Conservation (phyloP, 2,888 invertebrate genomes). For the Lycophotia porphyrea region DNA sequence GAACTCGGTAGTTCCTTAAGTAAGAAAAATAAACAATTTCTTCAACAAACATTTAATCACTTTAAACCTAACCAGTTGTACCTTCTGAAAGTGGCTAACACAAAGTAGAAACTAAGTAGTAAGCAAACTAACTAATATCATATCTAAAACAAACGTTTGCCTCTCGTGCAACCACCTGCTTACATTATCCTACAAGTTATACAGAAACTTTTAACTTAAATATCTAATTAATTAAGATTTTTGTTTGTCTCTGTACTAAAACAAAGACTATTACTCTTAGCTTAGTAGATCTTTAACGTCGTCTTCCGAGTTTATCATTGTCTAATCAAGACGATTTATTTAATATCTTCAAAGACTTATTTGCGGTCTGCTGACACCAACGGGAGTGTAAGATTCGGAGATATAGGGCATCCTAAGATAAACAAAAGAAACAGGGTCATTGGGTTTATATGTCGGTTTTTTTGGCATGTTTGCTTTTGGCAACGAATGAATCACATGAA, state of each 20-base stretch:
- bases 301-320: conserved; percentile 1
- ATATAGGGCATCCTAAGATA: conserved; percentile 1
- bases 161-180: conserved; percentile 11
- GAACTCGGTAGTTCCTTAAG: not conserved
- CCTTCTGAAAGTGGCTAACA: conserved; percentile 28
- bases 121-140: conserved; percentile 41
- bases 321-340: conserved; percentile 6
- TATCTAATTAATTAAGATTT: conserved; percentile 16
- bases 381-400: not conserved
- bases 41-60: conserved; percentile 30
- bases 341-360: not conserved
- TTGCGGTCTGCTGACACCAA: not conserved
- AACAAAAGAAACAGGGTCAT: conserved; percentile 14
- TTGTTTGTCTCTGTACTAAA: conserved; percentile 4
- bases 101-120: conserved; percentile 26
- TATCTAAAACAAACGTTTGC: conserved; percentile 50
- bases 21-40: conserved; percentile 37
- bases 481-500: not conserved
- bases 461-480: conserved; percentile 1
- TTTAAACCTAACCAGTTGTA: conserved; percentile 27
- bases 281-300: not conserved
- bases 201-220: conserved; percentile 40
- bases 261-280: conserved; percentile 5
- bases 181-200: conserved; percentile 35
- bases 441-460: conserved; percentile 9